These are phyloP conservation scores for Eidolon dupreanum DNA, from an alignment of 2,797 vertebrate genomes.

Conservation along the genomic window DNA sequence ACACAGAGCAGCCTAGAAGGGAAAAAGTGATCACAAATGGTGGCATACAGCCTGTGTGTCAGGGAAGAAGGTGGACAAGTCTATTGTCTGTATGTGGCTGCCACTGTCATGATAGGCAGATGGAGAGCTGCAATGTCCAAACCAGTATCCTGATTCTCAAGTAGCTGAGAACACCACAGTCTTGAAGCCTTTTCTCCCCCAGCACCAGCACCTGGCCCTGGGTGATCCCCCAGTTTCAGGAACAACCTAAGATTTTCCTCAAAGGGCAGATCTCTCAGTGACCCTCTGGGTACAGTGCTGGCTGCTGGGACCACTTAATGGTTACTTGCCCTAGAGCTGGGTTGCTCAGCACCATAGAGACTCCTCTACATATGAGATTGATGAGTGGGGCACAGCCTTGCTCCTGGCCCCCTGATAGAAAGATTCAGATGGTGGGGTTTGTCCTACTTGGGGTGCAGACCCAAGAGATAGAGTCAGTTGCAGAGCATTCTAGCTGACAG, in stretches of 20 bases:
- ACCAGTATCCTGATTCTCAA: background rate
- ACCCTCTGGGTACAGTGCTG: background rate
- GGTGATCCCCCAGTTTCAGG: background rate
- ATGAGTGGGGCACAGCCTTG: background rate
- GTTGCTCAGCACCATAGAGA: background rate
- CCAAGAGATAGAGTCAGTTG: background rate
- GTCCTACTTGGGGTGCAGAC: background rate
- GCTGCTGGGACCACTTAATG: background rate
- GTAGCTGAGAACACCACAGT: background rate
- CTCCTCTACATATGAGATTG: background rate
- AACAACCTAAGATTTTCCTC: background rate
- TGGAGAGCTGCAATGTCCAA: background rate
- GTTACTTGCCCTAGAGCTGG: background rate
- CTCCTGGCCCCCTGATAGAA: background rate
- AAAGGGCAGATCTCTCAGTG: background rate
- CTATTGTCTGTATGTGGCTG: too few species aligned
- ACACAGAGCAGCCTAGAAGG: background rate
- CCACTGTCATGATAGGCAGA: rapidly evolving
- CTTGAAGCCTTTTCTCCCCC: background rate
- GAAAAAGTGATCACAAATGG: background rate
- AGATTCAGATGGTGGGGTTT: background rate
- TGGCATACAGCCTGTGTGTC: background rate
- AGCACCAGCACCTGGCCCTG: background rate
- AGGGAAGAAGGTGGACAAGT: background rate
- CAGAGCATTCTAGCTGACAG: background rate